A percentile compares a stretch with the other conserved stretches of the same genome.
Evolutionary conservation across 2,797 vertebrate genomes (phyloP).

Genomic region (Falco berigora): DNA sequence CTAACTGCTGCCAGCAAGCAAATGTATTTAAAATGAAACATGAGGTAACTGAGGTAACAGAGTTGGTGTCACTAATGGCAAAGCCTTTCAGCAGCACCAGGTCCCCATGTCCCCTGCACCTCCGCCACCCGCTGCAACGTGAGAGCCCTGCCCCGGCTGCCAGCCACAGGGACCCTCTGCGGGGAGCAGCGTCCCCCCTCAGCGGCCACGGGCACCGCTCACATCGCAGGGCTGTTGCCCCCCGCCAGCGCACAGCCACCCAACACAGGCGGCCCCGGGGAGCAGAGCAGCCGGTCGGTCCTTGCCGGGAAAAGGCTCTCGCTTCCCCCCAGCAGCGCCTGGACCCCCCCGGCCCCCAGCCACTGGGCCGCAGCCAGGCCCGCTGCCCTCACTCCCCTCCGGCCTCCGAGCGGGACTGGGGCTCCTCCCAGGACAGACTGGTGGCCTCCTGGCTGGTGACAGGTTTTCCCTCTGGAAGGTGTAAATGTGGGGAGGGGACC

Average conservation of each 20-base stretch:
- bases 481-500: neutral
- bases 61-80: neutral
- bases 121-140: neutral
- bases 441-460: neutral
- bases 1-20: slow-evolving; percentile 2
- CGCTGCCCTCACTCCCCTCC: neutral
- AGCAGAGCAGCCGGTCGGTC: fast-evolving
- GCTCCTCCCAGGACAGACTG: neutral
- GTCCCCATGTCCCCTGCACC: neutral
- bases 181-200: neutral
- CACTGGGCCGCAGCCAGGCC: neutral
- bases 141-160: neutral
- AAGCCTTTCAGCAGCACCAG: neutral
- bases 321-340: fast-evolving
- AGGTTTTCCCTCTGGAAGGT: neutral
- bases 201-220: fast-evolving
- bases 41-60: slow-evolving; percentile 24
- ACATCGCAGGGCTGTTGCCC: fast-evolving
- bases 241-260: fast-evolving
- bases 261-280: fast-evolving
- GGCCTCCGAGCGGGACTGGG: neutral
- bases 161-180: fast-evolving
- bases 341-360: fast-evolving
- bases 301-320: neutral
- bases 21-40: slow-evolving; percentile 38